Evolutionary conservation across 1,140 invertebrate genomes (phyloP), one percentile per base, ranked within the genome.

Genomic region (Cotesia glomerata): DNA sequence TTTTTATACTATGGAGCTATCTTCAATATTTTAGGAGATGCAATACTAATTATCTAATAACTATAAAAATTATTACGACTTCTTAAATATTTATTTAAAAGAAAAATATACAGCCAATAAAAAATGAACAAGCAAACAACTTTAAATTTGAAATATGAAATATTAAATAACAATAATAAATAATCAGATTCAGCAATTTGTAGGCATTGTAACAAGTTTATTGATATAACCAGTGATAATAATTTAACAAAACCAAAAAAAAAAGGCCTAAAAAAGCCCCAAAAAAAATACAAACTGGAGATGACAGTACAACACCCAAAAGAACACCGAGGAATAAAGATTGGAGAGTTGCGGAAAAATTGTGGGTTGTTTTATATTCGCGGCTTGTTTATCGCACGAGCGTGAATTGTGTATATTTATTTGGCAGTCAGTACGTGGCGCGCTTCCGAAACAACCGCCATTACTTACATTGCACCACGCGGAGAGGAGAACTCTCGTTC

Each of bases 401-500:
- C 66, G 72, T 74, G 73, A 76, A 73, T 74, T 74, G 75, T 74
- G 72, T 74, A 69, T 76, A 76, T 76, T 76, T 76, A 76, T 76
- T 76, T 73, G 75, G 75, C 73, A 74, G 69, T 39, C 49, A 64
- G 72, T 76, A 74, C 75, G 75, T 72, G 73, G 67, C 34, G 68
- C 49, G 75, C 73, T 76, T 76, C 75, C 73, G 72, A 74, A 76
- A 76, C 71, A 76, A 70, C 67, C 58, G 66, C 75, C 75, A 76
- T 76, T 76, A 76, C 73, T 76, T 74, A 76, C 72, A 71, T 69
- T 63, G 69, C 69, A 64, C 70, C 70, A 65, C 59, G 49, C 56
- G 58, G 66, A 66, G 54, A 59, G 54, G 32, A n/a, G 26, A 35
- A 35, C 4, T 34, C 63, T 16, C 52, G 59, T 58, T 18, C 64